Percentiles rank a stretch among this genome's conserved stretches.
These are phyloP conservation scores for Florisuga fusca DNA, from an alignment of 2,797 vertebrate genomes.

Conservation along the genomic window DNA sequence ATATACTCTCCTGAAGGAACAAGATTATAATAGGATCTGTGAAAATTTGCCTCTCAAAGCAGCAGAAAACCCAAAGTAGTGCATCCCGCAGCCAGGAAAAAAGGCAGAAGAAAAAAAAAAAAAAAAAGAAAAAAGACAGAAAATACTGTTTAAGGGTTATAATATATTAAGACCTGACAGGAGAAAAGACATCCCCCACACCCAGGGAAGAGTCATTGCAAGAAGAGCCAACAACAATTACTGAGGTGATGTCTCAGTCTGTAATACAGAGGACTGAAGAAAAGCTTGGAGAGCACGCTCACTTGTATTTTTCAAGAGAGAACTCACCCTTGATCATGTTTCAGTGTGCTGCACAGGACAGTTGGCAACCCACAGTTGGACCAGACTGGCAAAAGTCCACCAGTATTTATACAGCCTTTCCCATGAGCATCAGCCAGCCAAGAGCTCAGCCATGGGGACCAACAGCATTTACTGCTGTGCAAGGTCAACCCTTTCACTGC, in stretches of 20 bases:
- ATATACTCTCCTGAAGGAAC: conserved; percentile 42
- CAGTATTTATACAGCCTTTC: background rate
- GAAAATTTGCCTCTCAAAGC: conserved; percentile 46
- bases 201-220: conserved; percentile 52
- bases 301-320: background rate
- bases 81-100: background rate
- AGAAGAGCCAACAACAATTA: conserved; percentile 63
- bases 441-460: background rate
- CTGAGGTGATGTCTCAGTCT: conserved; percentile 71
- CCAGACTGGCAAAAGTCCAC: background rate
- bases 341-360: background rate
- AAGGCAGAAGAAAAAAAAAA: background rate
- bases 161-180: conserved; percentile 25
- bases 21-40: conserved; percentile 21
- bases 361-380: conserved; percentile 1
- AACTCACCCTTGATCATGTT: background rate
- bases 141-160: conserved; percentile 26
- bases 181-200: background rate
- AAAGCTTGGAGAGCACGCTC: background rate
- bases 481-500: background rate
- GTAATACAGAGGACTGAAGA: background rate
- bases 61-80: background rate
- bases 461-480: conserved; percentile 11
- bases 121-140: background rate
- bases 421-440: background rate